Base-by-base conservation (phyloP, 2,797 vertebrate species). In the Perdix hodgsoniae region DNA sequence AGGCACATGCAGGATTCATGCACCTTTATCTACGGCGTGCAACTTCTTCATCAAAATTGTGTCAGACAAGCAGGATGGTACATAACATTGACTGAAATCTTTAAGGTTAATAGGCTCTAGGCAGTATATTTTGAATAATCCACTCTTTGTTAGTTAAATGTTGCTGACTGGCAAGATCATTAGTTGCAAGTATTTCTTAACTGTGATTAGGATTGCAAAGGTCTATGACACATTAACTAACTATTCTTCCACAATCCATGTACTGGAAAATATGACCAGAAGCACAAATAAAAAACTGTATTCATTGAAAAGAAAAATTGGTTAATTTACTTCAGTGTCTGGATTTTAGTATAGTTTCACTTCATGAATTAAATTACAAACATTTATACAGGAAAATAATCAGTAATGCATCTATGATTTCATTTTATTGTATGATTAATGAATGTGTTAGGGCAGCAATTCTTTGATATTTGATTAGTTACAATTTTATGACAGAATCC, bases 321-420 rank as follows among this genome's bases (percentile, higher is more conserved):
- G 19, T 2, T 66, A 59, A 91, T 77, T 88, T 69, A n/a, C 18
- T 27, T 63, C 50, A 8, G 2, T 81, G 14, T 72, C 12, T 59
- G 27, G 6, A 14, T n/a, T 83, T 93, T 50, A 7, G 7, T 75
- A 17, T 6, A 45, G 27, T 78, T 11, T 63, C 3, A 33, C 77
- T 69, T 86, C 23, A 49, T 39, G 80, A 49, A 85, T 77, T 54
- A 73, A 84, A 64, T 83, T 39, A 14, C 69, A 71, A n/a, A 47
- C 18, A 66, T 75, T 71, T 70, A 82, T 39, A 75, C 19, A 80
- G 49, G 26, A 49, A 86, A 91, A 87, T 71, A 84, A 80, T 79
- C 52, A 77, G 61, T 64, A 40, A 60, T 42, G 39, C 47, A 61
- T 84, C 65, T 65, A 31, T 29, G 40, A 54, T 89, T 89, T 91